Base-by-base conservation (phyloP, 1,140 invertebrate genomes). In the Hormaphis cornu region DNA sequence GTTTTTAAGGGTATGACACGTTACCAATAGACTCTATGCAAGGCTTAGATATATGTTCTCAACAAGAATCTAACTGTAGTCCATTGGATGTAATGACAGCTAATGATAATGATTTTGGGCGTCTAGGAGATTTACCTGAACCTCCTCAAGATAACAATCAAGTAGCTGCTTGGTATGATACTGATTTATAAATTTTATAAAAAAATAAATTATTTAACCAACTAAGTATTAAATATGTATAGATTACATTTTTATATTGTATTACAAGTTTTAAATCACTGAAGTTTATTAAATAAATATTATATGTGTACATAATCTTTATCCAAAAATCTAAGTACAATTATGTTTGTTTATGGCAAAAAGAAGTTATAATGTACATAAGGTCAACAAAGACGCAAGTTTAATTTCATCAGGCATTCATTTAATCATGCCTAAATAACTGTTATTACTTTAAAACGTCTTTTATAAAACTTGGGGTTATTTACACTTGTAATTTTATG, bases 21-120 rank as follows among this genome's bases (percentile, higher is more conserved):
- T 88, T 95, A 85, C 93, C 92, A 85, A 89, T 95, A 89, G 91
- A 94, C 82, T 91, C 90, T 70, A 93, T 96, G 90, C 91, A 95
- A 84, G 91, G 91, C 72, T 82, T 96, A 74, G 92, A 95, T 76
- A 89, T 95, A 76, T 90, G 89, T 74, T 87, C 85, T 73, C 84
- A 84, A 26, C 82, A 83, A 72, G 79, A 77, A 66, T 85, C 84
- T 72, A 85, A 85, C 52, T 88, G 88, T 76, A 86, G 85, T 33
- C 84, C 86, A 50, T 90, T 93, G 86, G 92, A 95, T 76, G 85
- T 94, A 50, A 86, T 84, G 22, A 83, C 84, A 73, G 82, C 84
- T 71, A 89, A 89, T 77, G 79, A 91, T 70, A 59, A 71, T 24
- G 70, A 72, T 69, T 92, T 93, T 77, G 88, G 92, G 76, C 87